Percentiles rank a stretch among this genome's conserved stretches.
phyloP scores from a whole-genome alignment of 2,113 vertebrate species.

The Urocitellus parryii region DNA sequence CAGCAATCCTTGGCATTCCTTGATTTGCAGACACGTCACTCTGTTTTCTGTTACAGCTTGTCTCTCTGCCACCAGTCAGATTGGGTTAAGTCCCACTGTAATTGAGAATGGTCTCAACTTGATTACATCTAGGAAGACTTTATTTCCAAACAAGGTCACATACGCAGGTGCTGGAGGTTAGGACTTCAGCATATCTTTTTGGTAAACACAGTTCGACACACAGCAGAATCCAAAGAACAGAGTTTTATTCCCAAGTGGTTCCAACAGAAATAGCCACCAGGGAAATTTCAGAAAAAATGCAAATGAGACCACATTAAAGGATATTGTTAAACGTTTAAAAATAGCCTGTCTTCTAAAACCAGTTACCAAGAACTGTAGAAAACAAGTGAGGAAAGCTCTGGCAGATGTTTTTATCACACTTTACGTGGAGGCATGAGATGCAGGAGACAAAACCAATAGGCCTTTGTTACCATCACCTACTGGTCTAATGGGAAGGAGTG shows the following conservation, averaged over 20 bases:
- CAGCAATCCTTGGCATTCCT: not conserved
- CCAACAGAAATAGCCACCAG: not conserved
- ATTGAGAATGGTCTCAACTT: not conserved
- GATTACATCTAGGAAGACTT: not conserved
- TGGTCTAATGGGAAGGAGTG: not conserved
- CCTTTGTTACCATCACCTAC: not conserved
- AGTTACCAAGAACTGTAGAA: not conserved
- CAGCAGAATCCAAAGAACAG: not conserved
- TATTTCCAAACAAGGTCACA: not conserved
- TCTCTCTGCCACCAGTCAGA: not conserved
- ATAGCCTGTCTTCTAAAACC: not conserved
- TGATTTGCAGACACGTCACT: not conserved
- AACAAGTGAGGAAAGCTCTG: too few species aligned
- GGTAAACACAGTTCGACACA: not conserved
- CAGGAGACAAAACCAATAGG: not conserved
- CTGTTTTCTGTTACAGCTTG: not conserved
- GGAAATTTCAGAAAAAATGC: not conserved
- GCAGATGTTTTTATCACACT: too few species aligned
- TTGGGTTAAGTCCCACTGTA: not conserved
- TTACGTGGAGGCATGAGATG: too few species aligned
- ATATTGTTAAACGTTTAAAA: not conserved
- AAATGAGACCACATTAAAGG: not conserved
- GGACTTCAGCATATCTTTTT: not conserved
- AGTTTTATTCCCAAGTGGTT: not conserved
- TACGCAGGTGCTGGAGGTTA: not conserved